Evolutionary conservation across 1,140 invertebrate species (phyloP), one percentile per base, ranked within the genome.

Genomic region (Eumeta japonica): DNA sequence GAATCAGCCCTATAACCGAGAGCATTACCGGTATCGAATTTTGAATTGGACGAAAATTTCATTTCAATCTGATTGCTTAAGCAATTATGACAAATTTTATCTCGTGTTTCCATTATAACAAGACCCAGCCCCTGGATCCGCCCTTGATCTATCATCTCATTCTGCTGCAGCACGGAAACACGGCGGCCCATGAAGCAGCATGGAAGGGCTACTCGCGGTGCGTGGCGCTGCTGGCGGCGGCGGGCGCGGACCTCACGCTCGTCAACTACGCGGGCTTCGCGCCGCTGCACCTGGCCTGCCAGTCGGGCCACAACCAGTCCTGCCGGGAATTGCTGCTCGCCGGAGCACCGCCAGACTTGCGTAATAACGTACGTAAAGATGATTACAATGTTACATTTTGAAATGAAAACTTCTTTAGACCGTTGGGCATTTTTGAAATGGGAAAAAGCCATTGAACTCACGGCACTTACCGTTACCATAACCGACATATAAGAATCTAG

Each of bases 271-370:
- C 88, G 34, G 93, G 93, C 11, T 94, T 96, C 65, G 88, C 92
- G 9, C 82, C 94, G n/a, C 80, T 98, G 2, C 94, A 98, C 75
- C 80, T 97, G 33, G 89, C 90, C 29, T 94, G 92, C 55, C 94
- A 97, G 79, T 95, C 94, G 62, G 94, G 94, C 0, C 94, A 97
- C 71, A 97, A 97, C 75, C 92, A 98, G 77, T 91, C 89, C 43
- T 92, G 90, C 45, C 70, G 94, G 28, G 90, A 94, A 57, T 76
- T 97, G 2, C 77, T 97, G 1, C 79, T 94, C 39, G 86, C 89
- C 14, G 91, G 90, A 0, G 90, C 89, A 30, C 86, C 89, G 65
- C 86, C 93, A 0, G 89, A 96, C 66, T 70, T 90, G 14, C 90
- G 92, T 71, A 97, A 97, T 58, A 94, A 94, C 77, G 91, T 93